phyloP scores from a whole-genome alignment of 2,113 vertebrate genomes.

The Ceratotherium simum region DNA sequence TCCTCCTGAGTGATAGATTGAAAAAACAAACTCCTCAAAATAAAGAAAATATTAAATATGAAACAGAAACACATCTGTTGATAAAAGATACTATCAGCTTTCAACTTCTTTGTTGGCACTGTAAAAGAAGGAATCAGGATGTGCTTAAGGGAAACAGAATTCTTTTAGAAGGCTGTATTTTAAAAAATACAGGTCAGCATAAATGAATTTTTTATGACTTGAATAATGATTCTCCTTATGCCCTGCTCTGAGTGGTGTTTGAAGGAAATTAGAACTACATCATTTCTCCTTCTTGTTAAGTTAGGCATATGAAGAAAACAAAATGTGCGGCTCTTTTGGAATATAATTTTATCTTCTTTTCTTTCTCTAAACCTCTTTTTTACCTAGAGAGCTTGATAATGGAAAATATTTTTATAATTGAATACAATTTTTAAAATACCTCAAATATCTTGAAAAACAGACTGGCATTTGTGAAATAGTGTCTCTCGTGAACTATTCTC shows the following conservation, averaged over 20 bases:
- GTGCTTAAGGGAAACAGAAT: not conserved
- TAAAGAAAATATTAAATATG: slow-evolving; percentile 42
- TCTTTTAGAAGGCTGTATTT: not conserved
- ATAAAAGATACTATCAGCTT: not conserved
- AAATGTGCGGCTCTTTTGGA: not conserved
- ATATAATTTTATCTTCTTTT: not conserved
- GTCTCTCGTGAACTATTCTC: not conserved
- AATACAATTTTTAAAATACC: not conserved
- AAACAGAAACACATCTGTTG: not conserved
- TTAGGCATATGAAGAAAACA: not conserved
- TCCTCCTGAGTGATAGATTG: slow-evolving; percentile 36
- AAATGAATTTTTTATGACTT: slow-evolving; percentile 55
- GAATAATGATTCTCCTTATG: slow-evolving; percentile 22
- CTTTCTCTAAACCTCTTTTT: not conserved
- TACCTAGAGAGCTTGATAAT: not conserved
- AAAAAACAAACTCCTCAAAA: not conserved
- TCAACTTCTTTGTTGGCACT: not conserved
- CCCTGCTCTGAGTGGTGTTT: not conserved
- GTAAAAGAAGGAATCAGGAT: not conserved
- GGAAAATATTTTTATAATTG: not conserved
- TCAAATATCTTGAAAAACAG: not conserved
- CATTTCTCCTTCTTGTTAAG: not conserved
- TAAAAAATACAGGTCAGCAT: not conserved
- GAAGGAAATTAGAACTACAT: not conserved
- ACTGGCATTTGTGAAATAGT: not conserved